These are phyloP conservation scores for Crenuchus spilurus DNA, from an alignment of 2,797 vertebrate species.

Conservation along the genomic window DNA sequence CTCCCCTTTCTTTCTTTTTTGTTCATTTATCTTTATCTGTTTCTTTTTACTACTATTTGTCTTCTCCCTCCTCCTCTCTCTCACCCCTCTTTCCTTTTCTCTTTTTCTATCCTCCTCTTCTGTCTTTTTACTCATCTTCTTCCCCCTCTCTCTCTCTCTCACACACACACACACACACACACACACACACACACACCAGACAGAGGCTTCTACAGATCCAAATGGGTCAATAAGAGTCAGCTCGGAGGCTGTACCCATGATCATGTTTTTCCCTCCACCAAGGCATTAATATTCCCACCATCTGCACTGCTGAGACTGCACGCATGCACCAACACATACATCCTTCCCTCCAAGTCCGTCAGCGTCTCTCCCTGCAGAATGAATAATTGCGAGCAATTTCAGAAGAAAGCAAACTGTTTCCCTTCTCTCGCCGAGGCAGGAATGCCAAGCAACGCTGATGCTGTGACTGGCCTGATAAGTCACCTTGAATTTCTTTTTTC, in stretches of 20 bases:
- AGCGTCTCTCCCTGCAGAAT: conserved; percentile 18
- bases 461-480: conserved; percentile 27
- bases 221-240: conserved; percentile 44
- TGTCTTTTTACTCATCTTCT: too few relatives aligned
- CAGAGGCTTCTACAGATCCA: conserved; percentile 28
- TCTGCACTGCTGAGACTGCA: conserved; percentile 28
- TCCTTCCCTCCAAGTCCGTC: conserved; percentile 16
- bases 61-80: too few relatives aligned
- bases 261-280: not conserved
- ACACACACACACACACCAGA: not conserved
- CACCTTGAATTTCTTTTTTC: conserved; percentile 33
- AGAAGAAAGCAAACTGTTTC: conserved; percentile 39
- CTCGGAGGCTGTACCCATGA: conserved; percentile 3
- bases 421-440: conserved; percentile 15
- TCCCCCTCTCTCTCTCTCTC: not conserved
- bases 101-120: not conserved
- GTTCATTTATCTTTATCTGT: too few relatives aligned
- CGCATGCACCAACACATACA: conserved; percentile 22
- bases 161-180: too few relatives aligned
- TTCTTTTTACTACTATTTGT: too few relatives aligned
- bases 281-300: conserved; percentile 46
- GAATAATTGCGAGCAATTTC: conserved; percentile 42
- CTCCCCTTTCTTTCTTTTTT: not conserved
- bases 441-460: conserved; percentile 3
- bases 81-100: not conserved